Evolutionary conservation across 2,797 vertebrate genomes (phyloP), one percentile per base, ranked within the genome.

Genomic region (Kryptopterus vitreolus): DNA sequence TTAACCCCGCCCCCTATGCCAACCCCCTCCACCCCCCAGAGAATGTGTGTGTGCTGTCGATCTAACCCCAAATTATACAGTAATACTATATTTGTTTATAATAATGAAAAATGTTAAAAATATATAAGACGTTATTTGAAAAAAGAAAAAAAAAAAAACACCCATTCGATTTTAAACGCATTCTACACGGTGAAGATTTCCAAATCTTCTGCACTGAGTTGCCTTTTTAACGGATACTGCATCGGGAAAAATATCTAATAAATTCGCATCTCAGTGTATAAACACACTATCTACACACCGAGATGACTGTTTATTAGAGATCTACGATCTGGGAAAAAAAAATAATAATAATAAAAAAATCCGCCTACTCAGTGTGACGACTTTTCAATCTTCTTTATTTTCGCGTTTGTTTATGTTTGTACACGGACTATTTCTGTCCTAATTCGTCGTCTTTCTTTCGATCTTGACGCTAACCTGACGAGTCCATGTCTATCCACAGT

Each of bases 381-480:
- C 53, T 46, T 74, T 74, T 74, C 18, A 43, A 58, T 57, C 33
- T 22, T 43, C 38, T 43, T 43, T 7, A 29, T 89, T 81, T 88
- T 88, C 87, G 75, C 78, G 81, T 66, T 82, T 85, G 85, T 88
- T 87, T 89, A 55, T 80, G 76, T 87, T 87, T 71, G 59, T 75
- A 87, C 88, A 89, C 85, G 76, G 89, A 88, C 86, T 89, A 90
- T 90, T 90, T 87, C 66, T 87, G 88, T 93, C 88, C 86, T 87
- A 85, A 88, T 92, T 86, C n/a, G n/a, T 89, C 88, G 88, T 92
- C 85, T 90, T 81, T 90, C 63, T 81, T 90, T 81, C 90, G 83
- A 87, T 84, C 89, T 89, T 90, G 90, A 71, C 53, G 78, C 76
- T 75, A 81, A 82, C 83, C 43, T 78, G 79, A 77, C 77, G 83